phyloP scores from a whole-genome alignment of 2,888 invertebrate genomes.

The Poecilus cupreus region DNA sequence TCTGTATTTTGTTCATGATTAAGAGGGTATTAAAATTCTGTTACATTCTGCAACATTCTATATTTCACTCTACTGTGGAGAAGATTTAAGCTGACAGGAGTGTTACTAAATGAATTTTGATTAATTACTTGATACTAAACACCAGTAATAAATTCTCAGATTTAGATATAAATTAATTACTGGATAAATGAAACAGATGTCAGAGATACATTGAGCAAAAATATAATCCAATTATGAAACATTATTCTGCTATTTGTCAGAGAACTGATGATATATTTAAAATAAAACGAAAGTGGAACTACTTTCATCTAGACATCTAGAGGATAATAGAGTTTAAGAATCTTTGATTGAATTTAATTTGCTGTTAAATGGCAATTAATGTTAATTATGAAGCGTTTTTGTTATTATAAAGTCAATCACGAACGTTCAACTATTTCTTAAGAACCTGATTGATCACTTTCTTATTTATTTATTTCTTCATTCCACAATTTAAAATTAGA shows the following conservation, averaged over 20 bases:
- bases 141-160: not conserved
- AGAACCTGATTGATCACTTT: not conserved
- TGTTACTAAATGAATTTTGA: constrained; percentile 5
- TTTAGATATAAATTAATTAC: constrained; percentile 17
- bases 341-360: not conserved
- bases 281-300: not conserved
- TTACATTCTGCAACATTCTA: not conserved
- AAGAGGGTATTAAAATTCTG: not conserved
- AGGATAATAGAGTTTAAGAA: not conserved
- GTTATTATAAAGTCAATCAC: not conserved
- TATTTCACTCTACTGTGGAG: not conserved
- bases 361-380: not conserved
- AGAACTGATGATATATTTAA: not conserved
- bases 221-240: not conserved
- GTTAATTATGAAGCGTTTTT: constrained; percentile 10
- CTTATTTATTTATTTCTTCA: not conserved
- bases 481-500: not conserved
- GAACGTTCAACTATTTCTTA: not conserved
- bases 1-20: too few relatives aligned
- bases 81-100: not conserved
- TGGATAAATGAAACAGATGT: constrained; percentile 15
- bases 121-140: constrained; percentile 18
- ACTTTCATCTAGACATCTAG: not conserved
- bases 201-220: not conserved
- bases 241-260: not conserved